Evolutionary conservation across 2,113 vertebrate genomes (phyloP).

Genomic region (Lanius ludovicianus): DNA sequence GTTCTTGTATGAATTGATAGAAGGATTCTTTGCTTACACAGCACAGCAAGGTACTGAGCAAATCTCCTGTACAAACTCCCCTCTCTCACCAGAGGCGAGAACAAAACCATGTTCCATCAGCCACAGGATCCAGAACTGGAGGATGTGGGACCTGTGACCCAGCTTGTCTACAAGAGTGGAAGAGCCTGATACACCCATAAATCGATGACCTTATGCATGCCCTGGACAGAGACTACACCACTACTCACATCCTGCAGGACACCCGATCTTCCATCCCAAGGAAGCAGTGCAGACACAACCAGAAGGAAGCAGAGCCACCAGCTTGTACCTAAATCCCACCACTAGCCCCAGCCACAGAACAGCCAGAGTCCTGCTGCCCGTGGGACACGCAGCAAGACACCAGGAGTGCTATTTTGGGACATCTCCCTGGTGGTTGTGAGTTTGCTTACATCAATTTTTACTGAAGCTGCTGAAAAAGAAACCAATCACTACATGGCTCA

Average conservation of each 20-base stretch:
- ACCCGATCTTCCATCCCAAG: neutral
- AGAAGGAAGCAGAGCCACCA: neutral
- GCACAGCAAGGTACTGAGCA: constrained; percentile 32
- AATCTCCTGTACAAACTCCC: constrained; percentile 41
- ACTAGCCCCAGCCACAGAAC: neutral
- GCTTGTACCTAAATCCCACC: neutral
- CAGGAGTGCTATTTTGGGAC: neutral
- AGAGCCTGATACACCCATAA: neutral
- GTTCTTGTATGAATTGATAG: constrained; percentile 55
- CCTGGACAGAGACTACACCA: neutral
- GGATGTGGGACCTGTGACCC: neutral
- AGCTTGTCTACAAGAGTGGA: neutral
- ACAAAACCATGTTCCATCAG: neutral
- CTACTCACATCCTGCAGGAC: neutral
- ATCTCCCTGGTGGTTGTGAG: neutral
- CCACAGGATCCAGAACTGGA: neutral
- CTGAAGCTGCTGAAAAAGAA: neutral
- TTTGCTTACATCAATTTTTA: neutral
- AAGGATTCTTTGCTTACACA: constrained; percentile 57
- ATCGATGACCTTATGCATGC: neutral
- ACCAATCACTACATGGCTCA: neutral
- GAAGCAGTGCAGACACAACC: neutral
- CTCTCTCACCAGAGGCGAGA: constrained; percentile 1
- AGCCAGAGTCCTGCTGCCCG: neutral
- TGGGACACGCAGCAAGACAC: neutral